Evolutionary conservation across 2,888 invertebrate species (phyloP), one percentile per base, ranked within the genome.

Genomic region (Monochamus alternatus): DNA sequence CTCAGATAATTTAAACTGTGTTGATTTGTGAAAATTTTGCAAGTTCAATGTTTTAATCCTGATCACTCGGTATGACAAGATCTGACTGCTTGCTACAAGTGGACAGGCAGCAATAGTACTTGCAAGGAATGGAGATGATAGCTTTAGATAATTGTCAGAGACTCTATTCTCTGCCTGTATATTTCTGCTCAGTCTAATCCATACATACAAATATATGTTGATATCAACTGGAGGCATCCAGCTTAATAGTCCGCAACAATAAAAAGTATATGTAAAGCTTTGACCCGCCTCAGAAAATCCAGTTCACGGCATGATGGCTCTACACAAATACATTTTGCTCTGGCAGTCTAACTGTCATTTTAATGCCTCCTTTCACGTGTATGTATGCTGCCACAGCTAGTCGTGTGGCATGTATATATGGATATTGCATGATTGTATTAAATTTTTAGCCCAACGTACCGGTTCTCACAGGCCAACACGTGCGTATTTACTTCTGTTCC

Each of bases 11-110:
- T 22, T 87, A 86, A 87, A 88, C 83, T 89, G 87, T 89, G 87
- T 89, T 88, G 87, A 88, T 87, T 87, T 89, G 88, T 89, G 87
- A 86, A 87, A 86, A 87, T 86, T 85, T 85, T 88, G 88, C 88
- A 89, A 89, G 88, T 88, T 89, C 86, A 87, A 88, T 89, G 89
- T 88, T 82, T 87, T 86, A 85, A 86, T 87, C 85, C 86, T 83
- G 83, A 85, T 87, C 86, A 88, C 86, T 86, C 86, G 86, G 85
- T 87, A 87, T 86, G 86, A 87, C 85, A 86, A 87, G 84, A 86
- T 85, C 84, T 85, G 87, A 87, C 84, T 87, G 87, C 88, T 88
- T 88, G 88, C 88, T 88, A 85, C 81, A 75, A 75, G 30, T 76
- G 74, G 79, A 82, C 78, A 78, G 78, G 77, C 81, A 79, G 79